These are phyloP conservation scores for Recurvirostra avosetta DNA, from an alignment of 2,113 vertebrate genomes.

Conservation along the genomic window DNA sequence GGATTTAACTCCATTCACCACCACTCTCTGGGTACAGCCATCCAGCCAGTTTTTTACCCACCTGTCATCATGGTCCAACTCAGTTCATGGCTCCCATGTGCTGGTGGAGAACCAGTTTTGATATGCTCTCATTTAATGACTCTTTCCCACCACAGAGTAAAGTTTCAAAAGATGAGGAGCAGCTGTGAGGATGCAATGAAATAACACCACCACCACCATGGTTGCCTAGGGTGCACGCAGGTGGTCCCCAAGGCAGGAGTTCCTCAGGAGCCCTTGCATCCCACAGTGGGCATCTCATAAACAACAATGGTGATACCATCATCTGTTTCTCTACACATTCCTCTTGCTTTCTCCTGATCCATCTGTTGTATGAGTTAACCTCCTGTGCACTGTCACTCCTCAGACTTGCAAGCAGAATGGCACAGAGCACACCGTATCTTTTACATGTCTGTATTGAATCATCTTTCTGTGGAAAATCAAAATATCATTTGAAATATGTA, in stretches of 20 bases:
- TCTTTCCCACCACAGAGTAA: background rate
- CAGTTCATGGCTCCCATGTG: background rate
- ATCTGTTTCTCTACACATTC: background rate
- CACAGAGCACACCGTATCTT: background rate
- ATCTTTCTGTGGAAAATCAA: background rate
- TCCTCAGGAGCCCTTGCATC: background rate
- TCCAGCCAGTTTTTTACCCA: too few species aligned
- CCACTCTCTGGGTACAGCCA: too few species aligned
- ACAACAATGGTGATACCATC: background rate
- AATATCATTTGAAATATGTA: background rate
- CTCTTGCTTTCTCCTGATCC: background rate
- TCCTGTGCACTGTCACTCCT: background rate
- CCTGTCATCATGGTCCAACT: background rate
- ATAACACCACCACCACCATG: background rate
- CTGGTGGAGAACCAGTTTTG: background rate
- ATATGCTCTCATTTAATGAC: background rate
- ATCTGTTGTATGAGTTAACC: background rate
- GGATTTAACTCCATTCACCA: too few species aligned
- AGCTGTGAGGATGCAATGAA: background rate
- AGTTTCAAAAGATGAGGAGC: background rate
- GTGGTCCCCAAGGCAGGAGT: background rate
- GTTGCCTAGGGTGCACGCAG: rapidly evolving
- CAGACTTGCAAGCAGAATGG: background rate
- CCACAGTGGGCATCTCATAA: background rate
- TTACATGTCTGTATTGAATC: background rate